These are phyloP conservation scores for Metridium senile DNA, from an alignment of 92 coral and sea anemone genomes.

Conservation along the genomic window DNA sequence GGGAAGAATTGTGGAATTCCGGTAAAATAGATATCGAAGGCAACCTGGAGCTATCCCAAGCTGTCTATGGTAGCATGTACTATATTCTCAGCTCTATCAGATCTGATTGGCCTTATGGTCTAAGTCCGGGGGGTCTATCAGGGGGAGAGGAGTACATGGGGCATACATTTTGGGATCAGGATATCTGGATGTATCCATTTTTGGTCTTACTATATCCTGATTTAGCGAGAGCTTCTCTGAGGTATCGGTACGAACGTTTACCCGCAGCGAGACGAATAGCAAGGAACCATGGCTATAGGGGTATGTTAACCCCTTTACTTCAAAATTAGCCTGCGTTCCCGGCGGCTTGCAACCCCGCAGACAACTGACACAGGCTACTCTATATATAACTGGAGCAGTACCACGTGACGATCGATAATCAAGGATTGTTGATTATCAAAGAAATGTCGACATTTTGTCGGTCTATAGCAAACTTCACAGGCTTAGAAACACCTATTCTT, in stretches of 20 bases:
- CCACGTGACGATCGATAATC: too few relatives aligned
- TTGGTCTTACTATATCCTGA: slow-evolving; percentile 76
- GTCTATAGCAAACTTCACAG: too few relatives aligned
- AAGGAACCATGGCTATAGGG: slow-evolving; percentile 65
- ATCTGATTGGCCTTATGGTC: slow-evolving; percentile 83
- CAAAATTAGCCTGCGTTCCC: background rate
- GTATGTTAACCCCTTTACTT: slow-evolving; percentile 33
- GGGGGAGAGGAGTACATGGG: slow-evolving; percentile 94
- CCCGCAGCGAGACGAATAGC: slow-evolving; percentile 89
- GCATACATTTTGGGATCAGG: slow-evolving; percentile 92
- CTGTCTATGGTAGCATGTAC: slow-evolving; percentile 79
- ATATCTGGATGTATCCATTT: slow-evolving; percentile 92
- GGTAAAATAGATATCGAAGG: slow-evolving; percentile 79
- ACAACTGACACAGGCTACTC: too few relatives aligned
- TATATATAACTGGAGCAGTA: too few relatives aligned
- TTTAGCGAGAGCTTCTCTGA: slow-evolving; percentile 71
- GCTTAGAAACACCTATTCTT: background rate
- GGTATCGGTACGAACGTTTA: slow-evolving; percentile 74
- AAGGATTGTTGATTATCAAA: background rate
- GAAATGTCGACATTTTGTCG: too few relatives aligned
- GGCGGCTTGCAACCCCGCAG: background rate
- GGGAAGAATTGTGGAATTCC: slow-evolving; percentile 76
- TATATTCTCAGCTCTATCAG: slow-evolving; percentile 84
- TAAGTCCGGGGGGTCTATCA: slow-evolving; percentile 88
- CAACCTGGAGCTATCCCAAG: slow-evolving; percentile 67